Base-by-base conservation (phyloP, 2,797 vertebrate species). In the Argentina silus region DNA sequence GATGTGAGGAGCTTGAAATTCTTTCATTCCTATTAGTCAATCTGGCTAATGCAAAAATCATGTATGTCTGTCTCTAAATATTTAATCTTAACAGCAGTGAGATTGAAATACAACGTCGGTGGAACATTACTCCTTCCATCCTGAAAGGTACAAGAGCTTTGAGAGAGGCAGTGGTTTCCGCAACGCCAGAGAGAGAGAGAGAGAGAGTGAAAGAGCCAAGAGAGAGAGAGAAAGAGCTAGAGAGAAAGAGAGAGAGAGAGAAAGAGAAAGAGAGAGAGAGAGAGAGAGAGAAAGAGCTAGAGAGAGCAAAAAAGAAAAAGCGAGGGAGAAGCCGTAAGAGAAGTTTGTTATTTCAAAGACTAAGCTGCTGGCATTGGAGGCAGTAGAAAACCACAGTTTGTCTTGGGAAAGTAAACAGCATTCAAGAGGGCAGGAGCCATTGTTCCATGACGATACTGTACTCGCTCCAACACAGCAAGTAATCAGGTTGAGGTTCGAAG, bases 1-100 rank as follows among this genome's bases (percentile, higher is more conserved):
- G 76, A 78, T 72, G 66, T 36, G 68, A 50, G 21, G 17, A 60
- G 69, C 75, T 76, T 78, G 74, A 93, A 89, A 91, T 89, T 86
- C 85, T 93, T 91, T 90, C 85, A 87, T 91, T 90, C 82, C 83
- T 92, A 91, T 91, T 89, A 93, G 90, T 89, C 91, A 93, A 92
- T 93, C 89, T 89, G 86, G 86, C 92, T 94, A 93, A 93, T 93
- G 92, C 89, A 93, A 92, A 91, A 93, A 87, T 90, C 92, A 90
- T 93, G 93, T 92, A 89, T 90, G 87, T 91, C 87, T 86, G 85
- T 89, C 85, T 89, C 80, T 92, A 91, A 94, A 93, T 93, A 92
- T 93, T 93, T 91, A 87, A 94, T 92, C 85, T 77, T 84, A 90
- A 89, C 89, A 91, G 85, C 87, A 85, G 89, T 81, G 66, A 77